Percentiles rank a stretch among this genome's conserved stretches.
These are phyloP conservation scores for Cyclura pinguis DNA, from an alignment of 2,797 vertebrate species.

Conservation along the genomic window DNA sequence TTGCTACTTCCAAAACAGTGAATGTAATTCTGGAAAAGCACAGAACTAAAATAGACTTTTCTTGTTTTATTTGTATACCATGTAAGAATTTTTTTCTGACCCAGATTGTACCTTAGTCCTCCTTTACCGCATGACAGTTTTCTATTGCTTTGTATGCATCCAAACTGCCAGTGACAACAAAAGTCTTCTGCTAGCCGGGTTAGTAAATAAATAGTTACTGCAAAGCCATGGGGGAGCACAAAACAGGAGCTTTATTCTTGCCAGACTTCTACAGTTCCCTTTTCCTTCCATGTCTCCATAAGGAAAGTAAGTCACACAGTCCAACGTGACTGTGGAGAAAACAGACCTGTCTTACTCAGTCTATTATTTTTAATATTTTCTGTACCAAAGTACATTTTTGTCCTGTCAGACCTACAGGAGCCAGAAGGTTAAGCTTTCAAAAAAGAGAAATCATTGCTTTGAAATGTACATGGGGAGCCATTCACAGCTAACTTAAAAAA, in stretches of 20 bases:
- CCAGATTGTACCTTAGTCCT: not conserved
- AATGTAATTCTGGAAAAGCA: not conserved
- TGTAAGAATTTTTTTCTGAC: constrained; percentile 8
- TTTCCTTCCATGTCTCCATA: constrained; percentile 47
- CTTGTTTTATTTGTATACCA: constrained; percentile 39
- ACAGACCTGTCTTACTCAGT: not conserved
- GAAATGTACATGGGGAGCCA: constrained; percentile 20
- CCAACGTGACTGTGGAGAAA: constrained; percentile 38
- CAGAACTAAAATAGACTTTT: constrained; percentile 34
- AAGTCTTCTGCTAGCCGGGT: constrained; percentile 59
- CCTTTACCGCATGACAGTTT: fast-evolving
- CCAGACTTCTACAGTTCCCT: constrained; percentile 68
- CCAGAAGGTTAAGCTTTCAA: constrained; percentile 30
- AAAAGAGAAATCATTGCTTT: constrained; percentile 6
- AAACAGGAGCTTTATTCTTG: constrained; percentile 70
- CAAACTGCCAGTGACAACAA: constrained; percentile 41
- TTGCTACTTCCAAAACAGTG: not conserved
- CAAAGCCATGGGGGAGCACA: constrained; percentile 67
- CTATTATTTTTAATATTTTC: constrained; percentile 25
- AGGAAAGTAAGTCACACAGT: constrained; percentile 54
- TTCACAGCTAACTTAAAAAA: not conserved
- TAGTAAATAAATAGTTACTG: constrained; percentile 66
- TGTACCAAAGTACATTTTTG: constrained; percentile 23
- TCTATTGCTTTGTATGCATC: not conserved
- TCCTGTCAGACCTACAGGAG: not conserved